Conservation (phyloP, 2,888 invertebrate species). For the Clanis bilineata region DNA sequence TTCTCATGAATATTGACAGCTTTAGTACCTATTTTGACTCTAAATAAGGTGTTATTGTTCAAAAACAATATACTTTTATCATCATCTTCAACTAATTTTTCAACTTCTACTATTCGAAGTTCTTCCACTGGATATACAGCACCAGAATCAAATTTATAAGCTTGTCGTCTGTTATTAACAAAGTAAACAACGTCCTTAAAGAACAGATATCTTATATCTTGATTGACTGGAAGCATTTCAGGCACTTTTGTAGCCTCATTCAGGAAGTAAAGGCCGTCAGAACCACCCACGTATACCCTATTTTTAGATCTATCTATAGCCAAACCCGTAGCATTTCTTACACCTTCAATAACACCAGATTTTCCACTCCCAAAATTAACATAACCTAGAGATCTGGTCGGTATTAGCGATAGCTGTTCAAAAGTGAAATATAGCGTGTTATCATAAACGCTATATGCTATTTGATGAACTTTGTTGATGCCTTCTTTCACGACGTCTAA, state of each 20-base stretch:
- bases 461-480: slow-evolving; percentile 53
- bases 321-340: slow-evolving; percentile 64
- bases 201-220: slow-evolving; percentile 55
- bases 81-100: slow-evolving; percentile 60
- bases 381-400: slow-evolving; percentile 51
- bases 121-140: slow-evolving; percentile 47
- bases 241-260: slow-evolving; percentile 51
- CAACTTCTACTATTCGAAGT: slow-evolving; percentile 44
- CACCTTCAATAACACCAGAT: slow-evolving; percentile 52
- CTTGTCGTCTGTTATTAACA: slow-evolving; percentile 51
- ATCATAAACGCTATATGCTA: slow-evolving; percentile 56
- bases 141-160: slow-evolving; percentile 59
- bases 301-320: slow-evolving; percentile 58
- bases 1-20: slow-evolving; percentile 57
- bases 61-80: slow-evolving; percentile 63
- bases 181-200: slow-evolving; percentile 61
- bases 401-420: slow-evolving; percentile 48
- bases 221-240: slow-evolving; percentile 56
- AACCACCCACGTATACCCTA: slow-evolving; percentile 60
- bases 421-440: slow-evolving; percentile 66
- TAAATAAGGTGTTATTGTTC: slow-evolving; percentile 47
- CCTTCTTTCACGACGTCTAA: slow-evolving; percentile 65
- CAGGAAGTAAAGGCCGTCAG: slow-evolving; percentile 60
- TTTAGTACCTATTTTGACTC: slow-evolving; percentile 60
- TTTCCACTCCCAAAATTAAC: slow-evolving; percentile 47